Base-by-base conservation (phyloP, 2,888 invertebrate species). In the Zelleria hepariella region DNA sequence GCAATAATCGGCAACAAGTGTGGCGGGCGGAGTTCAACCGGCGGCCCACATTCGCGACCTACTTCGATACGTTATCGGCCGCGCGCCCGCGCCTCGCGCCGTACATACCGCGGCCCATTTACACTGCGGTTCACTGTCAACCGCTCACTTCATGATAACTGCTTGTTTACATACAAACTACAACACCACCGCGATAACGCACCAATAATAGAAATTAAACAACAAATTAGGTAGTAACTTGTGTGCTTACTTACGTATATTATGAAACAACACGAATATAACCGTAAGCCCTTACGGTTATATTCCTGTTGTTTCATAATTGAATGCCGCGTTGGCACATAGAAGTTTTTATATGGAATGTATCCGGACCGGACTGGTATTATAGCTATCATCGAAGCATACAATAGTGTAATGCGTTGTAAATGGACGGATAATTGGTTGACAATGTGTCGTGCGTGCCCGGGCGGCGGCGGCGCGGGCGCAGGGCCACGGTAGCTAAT, bases 391-490 rank as follows among this genome's bases (percentile, higher is more conserved):
- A 75, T 71, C 71, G 64, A 62, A 51, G 61, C 42, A 60, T 62
- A 67, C 51, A 54, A 73, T 80, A 75, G 75, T 72, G 71, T 77
- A 58, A 78, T 72, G 69, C 64, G 67, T 64, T 71, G 67, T 73
- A 73, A 76, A 78, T 75, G 73, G 72, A 67, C 64, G 67, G 68
- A 75, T 80, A 80, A 80, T 80, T 77, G 78, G 70, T 74, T 73
- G 72, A 79, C 77, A 80, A 77, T 58, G 73, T 47, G 54, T 62
- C 63, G 65, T 63, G 65, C 60, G n/a, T n/a, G n/a, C n/a, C n/a
- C n/a, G n/a, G n/a, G n/a, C n/a, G n/a, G n/a, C n/a, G 65, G 61
- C 62, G 63, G 26, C 58, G 62, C 62, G 57, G 62, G 60, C 59
- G 62, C 59, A 52, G 58, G 25, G 25, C n/a, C 51, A 20, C 23